Base-by-base conservation (phyloP, 1,140 invertebrate species). In the Chironomus striatipennis region DNA sequence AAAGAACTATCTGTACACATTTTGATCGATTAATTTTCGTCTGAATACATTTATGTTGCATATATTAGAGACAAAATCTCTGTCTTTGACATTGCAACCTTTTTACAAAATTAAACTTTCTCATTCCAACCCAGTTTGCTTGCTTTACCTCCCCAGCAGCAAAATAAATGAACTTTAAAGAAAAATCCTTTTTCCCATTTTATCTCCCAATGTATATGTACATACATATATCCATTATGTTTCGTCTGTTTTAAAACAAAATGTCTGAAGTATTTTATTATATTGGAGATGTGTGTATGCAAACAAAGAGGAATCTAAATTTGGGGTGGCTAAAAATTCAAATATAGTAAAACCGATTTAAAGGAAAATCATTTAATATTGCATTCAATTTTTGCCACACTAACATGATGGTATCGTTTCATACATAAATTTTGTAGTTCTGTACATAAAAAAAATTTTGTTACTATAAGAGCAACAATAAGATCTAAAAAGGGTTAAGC, bases 11-110 rank as follows among this genome's bases (percentile, higher is more conserved):
- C n/a, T 12, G 12, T 5, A 57, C 10, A 57, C 12, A 57, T 57
- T 57, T 57, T 57, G 47, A 57, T 57, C 47, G 47, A 57, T 57
- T 57, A 57, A 57, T 57, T 57, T 57, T 57, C 47, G n/a, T 57
- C n/a, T 57, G 12, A 57, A 57, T 57, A 57, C 1, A 57, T 15
- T 34, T 34, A 43, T 47, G 8, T 57, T 57, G 12, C 43, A 47
- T 47, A 15, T 47, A 47, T 47, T 47, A 34, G 24, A 34, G 2
- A 34, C 24, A 34, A 34, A 34, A 15, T 57, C 12, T n/a, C 8
- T 57, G 47, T n/a, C 47, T 57, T 57, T 57, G 12, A 57, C 47
- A 57, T 57, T 57, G 47, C 47, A 57, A n/a, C 47, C n/a, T 57
- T 57, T 57, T 57, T 57, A 57, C 47, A 4, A 57, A 57, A 57